Conservation (phyloP, 2,113 vertebrate genomes). For the Gambusia holbrooki region DNA sequence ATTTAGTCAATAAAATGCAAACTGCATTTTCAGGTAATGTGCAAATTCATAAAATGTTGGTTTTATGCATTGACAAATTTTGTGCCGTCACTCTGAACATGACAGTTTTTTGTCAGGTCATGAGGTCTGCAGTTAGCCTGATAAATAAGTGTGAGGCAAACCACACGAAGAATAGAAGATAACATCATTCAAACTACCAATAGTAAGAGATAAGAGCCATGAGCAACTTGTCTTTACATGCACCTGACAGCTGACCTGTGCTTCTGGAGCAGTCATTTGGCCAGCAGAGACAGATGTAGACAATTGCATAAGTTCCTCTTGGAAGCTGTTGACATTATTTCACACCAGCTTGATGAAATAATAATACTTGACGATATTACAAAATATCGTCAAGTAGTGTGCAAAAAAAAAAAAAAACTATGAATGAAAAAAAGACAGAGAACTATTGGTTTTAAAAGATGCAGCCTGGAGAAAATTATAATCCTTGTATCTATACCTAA, state of each 20-base stretch:
- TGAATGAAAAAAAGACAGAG: not conserved
- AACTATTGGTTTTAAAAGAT: not conserved
- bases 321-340: too few relatives aligned
- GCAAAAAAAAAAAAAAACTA: not conserved
- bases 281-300: not conserved
- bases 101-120: not conserved
- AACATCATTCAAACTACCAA: not conserved
- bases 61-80: not conserved
- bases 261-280: not conserved
- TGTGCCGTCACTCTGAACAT: constrained; percentile 1
- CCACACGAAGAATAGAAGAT: not conserved
- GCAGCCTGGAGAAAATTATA: not conserved
- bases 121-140: too few relatives aligned
- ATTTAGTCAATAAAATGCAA: not conserved
- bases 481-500: not conserved
- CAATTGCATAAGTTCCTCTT: not conserved
- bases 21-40: not conserved
- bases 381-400: not conserved
- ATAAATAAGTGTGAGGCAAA: not conserved
- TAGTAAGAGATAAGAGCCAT: not conserved
- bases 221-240: not conserved
- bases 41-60: not conserved
- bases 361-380: not conserved
- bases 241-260: not conserved
- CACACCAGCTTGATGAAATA: not conserved